Evolutionary conservation across 1,140 invertebrate species (phyloP), one percentile per base, ranked within the genome.

Genomic region (Heliothis virescens): DNA sequence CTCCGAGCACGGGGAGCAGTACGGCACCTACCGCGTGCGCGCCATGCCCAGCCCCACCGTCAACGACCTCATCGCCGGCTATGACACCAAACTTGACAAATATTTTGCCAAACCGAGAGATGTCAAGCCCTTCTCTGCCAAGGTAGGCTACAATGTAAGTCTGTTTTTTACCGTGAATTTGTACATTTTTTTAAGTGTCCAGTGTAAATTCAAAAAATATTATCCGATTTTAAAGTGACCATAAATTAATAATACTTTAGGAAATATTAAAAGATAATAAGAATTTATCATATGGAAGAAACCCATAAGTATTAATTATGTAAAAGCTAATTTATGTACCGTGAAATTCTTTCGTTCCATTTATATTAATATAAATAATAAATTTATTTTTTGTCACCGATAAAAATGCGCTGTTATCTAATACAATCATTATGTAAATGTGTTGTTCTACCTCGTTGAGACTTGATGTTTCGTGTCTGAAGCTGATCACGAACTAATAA

Each of bases 101-200:
- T 94, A 94, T 80, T 94, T 94, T 82, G 62, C 86, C 52, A 92
- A 90, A 77, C 92, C 92, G n/a, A 88, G 86, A 60, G 92, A 94
- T 62, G 81, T 89, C 34, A 91, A 92, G 81, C 83, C 86, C 21
- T 94, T 93, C 72, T 63, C 88, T 15, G 86, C 90, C 7, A 94
- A 94, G 91, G 91, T 94, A 91, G 87, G 88, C 50, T 91, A 89
- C 79, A 83, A 86, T 77, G 86, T 89, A 87, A 90, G 87, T 91
- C 79, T 57, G 15, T 55, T 41, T 10, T 26, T 26, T 52, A 13
- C n/a, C 15, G 13, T 60, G 29, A 7, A 2, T 18, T 18, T 34
- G 21, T 16, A 18, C 3, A 18, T 18, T 11, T 13, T 55, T 41
- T 59, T 59, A 12, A 26, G 12, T 59, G 9, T 26, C 10, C 10